Base-by-base conservation (phyloP, 1,140 invertebrate genomes). In the Aphelenchoides avenae region DNA sequence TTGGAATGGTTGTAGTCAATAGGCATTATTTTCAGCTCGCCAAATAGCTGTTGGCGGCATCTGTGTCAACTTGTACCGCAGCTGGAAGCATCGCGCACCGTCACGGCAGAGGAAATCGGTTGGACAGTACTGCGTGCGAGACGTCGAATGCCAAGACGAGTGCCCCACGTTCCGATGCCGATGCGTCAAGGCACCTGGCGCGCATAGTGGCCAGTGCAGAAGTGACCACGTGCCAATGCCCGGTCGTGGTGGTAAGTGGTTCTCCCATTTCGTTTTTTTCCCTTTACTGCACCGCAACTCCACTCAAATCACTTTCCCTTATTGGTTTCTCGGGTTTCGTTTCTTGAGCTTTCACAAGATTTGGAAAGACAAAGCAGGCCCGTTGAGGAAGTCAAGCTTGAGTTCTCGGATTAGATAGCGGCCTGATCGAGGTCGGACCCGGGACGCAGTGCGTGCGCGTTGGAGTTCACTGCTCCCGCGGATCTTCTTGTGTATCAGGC, bases 11-110 rank as follows among this genome's bases (percentile, higher is more conserved):
- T 49, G 2, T 15, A 29, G 13, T 51, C 18, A 22, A 4, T 42
- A 41, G n/a, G 29, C 2, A 52, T 15, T 20, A 6, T 7, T 18
- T 64, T 54, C 36, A 66, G 64, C 31, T 3, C 66, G 68, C 9
- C 64, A 67, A 60, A 67, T 67, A 18, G 61, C 64, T 18, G 53
- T 67, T 43, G 64, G 64, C 6, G 68, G 68, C 33, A 37, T 67
- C 22, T 67, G 64, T 43, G 60, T 70, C 3, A 51, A 66, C 26
- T n/a, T 66, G 11, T 62, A n/a, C 66, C 27, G 61, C 52, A 18
- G 15, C n/a, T 44, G 60, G 57, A 4, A 57, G 57, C 3, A 24
- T 42, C 11, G 41, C 27, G 13, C 39, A 42, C 41, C 39, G 43
- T n/a, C n/a, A 11, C 7, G 20, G 34, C 34, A 36, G 18, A 13